Percentiles rank a stretch among this genome's conserved stretches.
Evolutionary conservation across 2,113 vertebrate species (phyloP).

Genomic region (human (Homo sapiens)): DNA sequence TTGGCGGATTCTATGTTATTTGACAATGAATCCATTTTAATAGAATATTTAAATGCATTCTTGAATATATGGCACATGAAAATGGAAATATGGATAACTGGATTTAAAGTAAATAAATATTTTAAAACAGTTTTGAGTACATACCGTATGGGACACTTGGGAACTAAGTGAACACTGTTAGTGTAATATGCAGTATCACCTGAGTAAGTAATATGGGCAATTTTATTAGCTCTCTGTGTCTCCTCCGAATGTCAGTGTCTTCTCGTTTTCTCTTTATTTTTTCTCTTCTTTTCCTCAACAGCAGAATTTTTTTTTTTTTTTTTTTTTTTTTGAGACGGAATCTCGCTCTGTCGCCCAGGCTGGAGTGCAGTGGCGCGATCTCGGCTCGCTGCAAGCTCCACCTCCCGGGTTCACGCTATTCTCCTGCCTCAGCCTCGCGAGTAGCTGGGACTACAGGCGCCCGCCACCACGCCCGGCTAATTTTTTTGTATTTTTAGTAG

Average conservation of each 20-base stretch:
- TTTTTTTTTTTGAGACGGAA: too few species aligned
- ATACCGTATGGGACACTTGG: conserved; percentile 64
- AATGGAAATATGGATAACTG: conserved; percentile 74
- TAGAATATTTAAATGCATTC: conserved; percentile 82
- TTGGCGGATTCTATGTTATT: conserved; percentile 79
- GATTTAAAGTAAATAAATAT: conserved; percentile 78
- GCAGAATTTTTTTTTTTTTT: background rate
- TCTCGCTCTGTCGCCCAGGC: too few species aligned
- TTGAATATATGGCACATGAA: conserved; percentile 73
- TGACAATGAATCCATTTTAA: conserved; percentile 81
- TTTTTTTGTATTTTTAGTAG: too few species aligned
- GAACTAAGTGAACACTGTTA: conserved; percentile 37
- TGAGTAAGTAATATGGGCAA: background rate
- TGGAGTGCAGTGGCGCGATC: too few species aligned
- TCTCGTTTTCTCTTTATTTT: background rate
- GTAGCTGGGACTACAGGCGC: too few species aligned
- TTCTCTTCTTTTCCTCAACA: conserved; percentile 16
- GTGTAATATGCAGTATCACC: conserved; percentile 30
- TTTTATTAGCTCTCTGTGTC: background rate
- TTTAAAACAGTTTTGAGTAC: conserved; percentile 67
- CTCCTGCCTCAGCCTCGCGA: too few species aligned
- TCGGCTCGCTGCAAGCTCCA: too few species aligned
- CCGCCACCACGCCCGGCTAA: too few species aligned
- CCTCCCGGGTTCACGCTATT: too few species aligned
- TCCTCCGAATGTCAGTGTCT: background rate